Base-by-base conservation (phyloP, 30 jellyfish, hydroid and myxozoan species). In the Rhopilema esculentum region DNA sequence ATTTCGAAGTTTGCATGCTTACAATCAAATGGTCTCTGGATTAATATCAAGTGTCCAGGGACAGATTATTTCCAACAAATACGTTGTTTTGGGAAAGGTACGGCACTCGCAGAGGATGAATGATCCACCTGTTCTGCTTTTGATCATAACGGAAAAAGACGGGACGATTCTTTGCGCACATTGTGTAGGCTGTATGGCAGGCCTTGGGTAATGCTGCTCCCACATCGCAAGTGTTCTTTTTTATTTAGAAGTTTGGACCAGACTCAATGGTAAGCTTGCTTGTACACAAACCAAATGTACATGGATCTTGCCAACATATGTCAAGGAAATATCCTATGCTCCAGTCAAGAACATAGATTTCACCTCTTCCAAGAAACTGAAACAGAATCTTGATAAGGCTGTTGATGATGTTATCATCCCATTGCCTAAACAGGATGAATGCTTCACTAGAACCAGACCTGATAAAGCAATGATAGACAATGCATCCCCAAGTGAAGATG, bases 151-250 rank as follows among this genome's bases (percentile, higher is more conserved):
- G 23, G 87, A 63, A 51, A 86, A 86, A 25, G 85, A 75, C 22
- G 89, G 95, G 66, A 75, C 89, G 8, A 63, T 86, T n/a, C 33
- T 63, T 12, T 74, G 85, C 25, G 95, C 95, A 22, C 89, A 86
- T 30, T 86, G 89, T 49, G 66, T 65, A 22, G 77, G 85, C 23
- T 85, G 88, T 32, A 75, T 48, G 88, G 94, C 89, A 17, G 95
- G 89, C 50, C 85, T 86, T 27, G 89, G 95, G 85, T 89, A 74
- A 74, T 86, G 95, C 64, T 86, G 89, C 85, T 86, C 95, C 70
- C 89, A 86, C 79, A 65, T 74, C 4, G 95, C 95, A 0, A 75
- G 89, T 76, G 48, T 86, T 24, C 69, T 75, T 8, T 83, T 83
- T 49, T 69, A 83, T 49, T 49, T 70, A 69, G 86, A 83, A 53